Conservation (phyloP, 2,113 vertebrate genomes). For the Oceanodroma tethys region DNA sequence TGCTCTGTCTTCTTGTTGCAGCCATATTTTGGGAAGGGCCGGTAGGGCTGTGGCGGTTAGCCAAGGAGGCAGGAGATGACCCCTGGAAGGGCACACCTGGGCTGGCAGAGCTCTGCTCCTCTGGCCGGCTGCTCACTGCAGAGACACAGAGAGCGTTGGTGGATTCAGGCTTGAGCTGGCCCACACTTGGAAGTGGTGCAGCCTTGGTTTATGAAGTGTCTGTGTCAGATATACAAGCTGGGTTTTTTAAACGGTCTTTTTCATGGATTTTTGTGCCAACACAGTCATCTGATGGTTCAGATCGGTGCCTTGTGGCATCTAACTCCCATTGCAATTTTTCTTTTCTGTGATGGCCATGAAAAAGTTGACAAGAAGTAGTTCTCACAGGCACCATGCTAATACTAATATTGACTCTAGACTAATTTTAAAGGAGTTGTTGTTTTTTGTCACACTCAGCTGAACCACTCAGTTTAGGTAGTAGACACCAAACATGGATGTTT, state of each 20-base stretch:
- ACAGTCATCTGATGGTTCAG: background rate
- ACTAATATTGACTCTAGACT: conserved; percentile 9
- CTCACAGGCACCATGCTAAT: background rate
- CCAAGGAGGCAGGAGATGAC: background rate
- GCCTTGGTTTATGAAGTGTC: background rate
- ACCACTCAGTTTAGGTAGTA: background rate
- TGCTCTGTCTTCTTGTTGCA: background rate
- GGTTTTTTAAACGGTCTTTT: background rate
- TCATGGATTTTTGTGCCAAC: background rate
- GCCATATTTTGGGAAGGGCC: accelerated
- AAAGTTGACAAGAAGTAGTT: background rate
- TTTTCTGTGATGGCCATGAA: background rate
- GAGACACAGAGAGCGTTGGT: accelerated
- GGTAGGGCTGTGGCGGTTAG: background rate
- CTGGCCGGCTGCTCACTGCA: background rate
- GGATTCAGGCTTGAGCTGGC: background rate
- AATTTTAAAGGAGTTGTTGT: conserved; percentile 6
- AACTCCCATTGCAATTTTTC: background rate
- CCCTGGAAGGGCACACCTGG: background rate
- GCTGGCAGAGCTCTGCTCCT: background rate
- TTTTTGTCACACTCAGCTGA: background rate
- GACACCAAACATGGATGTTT: background rate
- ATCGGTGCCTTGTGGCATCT: background rate
- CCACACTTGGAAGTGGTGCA: background rate
- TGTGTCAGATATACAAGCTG: background rate